Conservation (phyloP, 2,888 invertebrate genomes). For the Callyntrura guangdongensis region DNA sequence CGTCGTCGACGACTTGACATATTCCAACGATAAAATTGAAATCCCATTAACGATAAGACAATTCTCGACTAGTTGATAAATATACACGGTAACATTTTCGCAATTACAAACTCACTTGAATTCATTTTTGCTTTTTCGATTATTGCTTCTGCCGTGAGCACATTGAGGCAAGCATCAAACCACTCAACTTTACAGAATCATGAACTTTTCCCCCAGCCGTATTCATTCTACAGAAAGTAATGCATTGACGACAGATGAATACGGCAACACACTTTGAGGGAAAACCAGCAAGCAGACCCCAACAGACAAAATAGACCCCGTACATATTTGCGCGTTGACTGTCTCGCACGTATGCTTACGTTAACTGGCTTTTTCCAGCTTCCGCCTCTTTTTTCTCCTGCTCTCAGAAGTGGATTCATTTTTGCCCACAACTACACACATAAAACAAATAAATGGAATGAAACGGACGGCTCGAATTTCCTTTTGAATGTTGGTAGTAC, state of each 20-base stretch:
- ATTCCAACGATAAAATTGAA: neutral
- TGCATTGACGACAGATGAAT: neutral
- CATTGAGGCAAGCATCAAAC: conserved; percentile 48
- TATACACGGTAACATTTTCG: neutral
- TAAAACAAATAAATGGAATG: conserved; percentile 76
- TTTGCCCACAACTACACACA: conserved; percentile 67
- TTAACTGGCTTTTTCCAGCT: neutral
- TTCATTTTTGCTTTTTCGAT: neutral
- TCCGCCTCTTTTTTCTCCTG: conserved; percentile 16
- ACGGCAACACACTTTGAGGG: neutral
- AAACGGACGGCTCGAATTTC: conserved; percentile 66
- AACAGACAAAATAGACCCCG: neutral
- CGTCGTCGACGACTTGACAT: neutral
- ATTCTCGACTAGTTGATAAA: neutral
- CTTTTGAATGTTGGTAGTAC: conserved; percentile 47
- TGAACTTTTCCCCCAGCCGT: neutral
- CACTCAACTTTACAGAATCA: conserved; percentile 30
- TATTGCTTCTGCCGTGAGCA: neutral
- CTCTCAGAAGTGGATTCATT: conserved; percentile 66
- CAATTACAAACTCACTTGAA: conserved; percentile 1
- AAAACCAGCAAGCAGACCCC: conserved; percentile 21
- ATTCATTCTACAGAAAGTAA: neutral
- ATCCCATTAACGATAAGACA: neutral
- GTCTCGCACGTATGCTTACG: conserved; percentile 24
- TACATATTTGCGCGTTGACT: neutral